Conservation (phyloP, 2,797 vertebrate species). For the Danionella dracula region DNA sequence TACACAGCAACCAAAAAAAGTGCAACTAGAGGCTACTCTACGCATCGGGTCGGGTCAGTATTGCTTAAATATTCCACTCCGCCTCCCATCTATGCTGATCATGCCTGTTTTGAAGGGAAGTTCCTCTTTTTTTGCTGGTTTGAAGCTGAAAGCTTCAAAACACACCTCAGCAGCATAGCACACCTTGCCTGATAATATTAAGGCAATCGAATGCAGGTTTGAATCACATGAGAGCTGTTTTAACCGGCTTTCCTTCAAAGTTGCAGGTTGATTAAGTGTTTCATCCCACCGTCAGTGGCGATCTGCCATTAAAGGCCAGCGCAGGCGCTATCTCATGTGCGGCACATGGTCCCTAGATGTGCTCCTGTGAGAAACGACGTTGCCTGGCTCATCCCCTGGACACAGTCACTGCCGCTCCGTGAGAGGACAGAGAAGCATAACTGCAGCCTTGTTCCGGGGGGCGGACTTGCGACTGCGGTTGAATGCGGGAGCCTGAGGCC, state of each 20-base stretch:
- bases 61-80: conserved; percentile 37
- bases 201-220: background rate
- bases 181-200: conserved; percentile 21
- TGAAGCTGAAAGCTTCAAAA: no score
- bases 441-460: conserved; percentile 8
- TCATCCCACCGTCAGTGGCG: conserved; percentile 12
- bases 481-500: background rate
- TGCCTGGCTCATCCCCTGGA: background rate
- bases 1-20: conserved; percentile 24
- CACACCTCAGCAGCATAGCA: no score
- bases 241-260: conserved; percentile 37
- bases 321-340: conserved; percentile 12
- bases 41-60: conserved; percentile 35
- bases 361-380: background rate
- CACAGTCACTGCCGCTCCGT: background rate
- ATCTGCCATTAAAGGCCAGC: conserved; percentile 20
- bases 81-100: no score
- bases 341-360: background rate
- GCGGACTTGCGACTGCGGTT: conserved; percentile 1
- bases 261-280: conserved; percentile 23
- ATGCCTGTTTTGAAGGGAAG: no score
- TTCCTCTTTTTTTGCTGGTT: no score
- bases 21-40: conserved; percentile 31
- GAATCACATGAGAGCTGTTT: background rate
- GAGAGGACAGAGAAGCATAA: conserved; percentile 24